Evolutionary conservation across 2,888 invertebrate genomes (phyloP), one percentile per base, ranked within the genome.

Genomic region (Caenorhabditis zanzibari): DNA sequence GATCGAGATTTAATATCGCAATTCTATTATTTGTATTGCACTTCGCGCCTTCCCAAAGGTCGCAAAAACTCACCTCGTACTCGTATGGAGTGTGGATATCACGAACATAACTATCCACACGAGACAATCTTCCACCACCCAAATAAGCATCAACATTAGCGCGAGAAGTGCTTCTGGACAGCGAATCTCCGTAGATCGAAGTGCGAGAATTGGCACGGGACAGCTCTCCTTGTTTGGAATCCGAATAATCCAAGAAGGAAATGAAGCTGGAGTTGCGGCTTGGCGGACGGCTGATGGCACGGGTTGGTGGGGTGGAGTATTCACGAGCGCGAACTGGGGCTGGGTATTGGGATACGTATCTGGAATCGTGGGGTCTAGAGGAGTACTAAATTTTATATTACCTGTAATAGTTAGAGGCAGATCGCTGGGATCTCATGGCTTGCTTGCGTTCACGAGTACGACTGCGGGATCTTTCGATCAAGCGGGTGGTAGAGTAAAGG

Each of bases 371-470:
- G n/a, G n/a, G n/a, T n/a, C n/a, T n/a, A n/a, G n/a, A n/a, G n/a
- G n/a, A n/a, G n/a, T n/a, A n/a, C n/a, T n/a, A n/a, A n/a, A n/a
- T n/a, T n/a, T n/a, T n/a, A n/a, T n/a, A n/a, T n/a, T n/a, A 89
- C 87, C 87, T 85, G 82, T 86, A 87, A 85, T 91, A 92, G 85
- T 92, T 90, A 56, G 88, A 88, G 35, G 92, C 88, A 0, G 90
- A 90, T 56, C 92, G 83, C 74, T 90, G 91, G 9, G 89, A 88
- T 63, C 91, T 88, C 87, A 92, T 84, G 24, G 92, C 92, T 61
- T 88, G 88, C 28, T 87, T 86, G 64, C 92, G 91, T 89, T 92
- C 91, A 80, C 92, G 91, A 66, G 92, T 90, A 41, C 92, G 90
- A 56, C 90, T 89, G 74, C 92, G 90, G 12, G 90, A 90, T 63